Conservation (phyloP, 2,797 vertebrate species). For the Distichodus sexfasciatus region DNA sequence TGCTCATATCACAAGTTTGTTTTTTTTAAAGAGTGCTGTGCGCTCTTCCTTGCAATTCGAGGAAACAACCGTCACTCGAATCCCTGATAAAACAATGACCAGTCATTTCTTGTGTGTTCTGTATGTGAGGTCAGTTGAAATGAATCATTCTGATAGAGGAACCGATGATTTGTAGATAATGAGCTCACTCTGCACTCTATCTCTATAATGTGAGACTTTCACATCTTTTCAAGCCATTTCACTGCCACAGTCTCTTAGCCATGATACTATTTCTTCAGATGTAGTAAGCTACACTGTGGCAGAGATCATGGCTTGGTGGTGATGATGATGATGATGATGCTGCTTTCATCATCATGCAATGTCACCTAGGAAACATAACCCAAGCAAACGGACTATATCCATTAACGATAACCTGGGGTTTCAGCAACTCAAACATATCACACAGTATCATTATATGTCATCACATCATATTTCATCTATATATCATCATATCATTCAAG, state of each 20-base stretch:
- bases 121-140: neutral
- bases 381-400: neutral
- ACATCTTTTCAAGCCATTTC: slow-evolving; percentile 5
- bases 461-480: too few relatives aligned
- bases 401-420: neutral
- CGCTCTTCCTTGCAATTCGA: neutral
- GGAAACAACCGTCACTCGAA: neutral
- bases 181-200: neutral
- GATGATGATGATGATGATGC: neutral
- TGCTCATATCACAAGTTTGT: too few relatives aligned
- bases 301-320: neutral
- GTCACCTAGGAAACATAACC: neutral
- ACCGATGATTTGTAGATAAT: neutral
- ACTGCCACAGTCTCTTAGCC: neutral
- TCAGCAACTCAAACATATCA: neutral
- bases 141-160: neutral
- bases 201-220: neutral
- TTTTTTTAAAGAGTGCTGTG: too few relatives aligned
- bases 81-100: neutral
- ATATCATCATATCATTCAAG: too few relatives aligned
- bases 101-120: neutral
- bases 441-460: too few relatives aligned
- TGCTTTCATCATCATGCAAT: neutral
- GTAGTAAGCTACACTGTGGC: too few relatives aligned
- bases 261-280: too few relatives aligned